These are phyloP conservation scores for Tachysurus vachellii DNA, from an alignment of 2,113 vertebrate species.

Conservation along the genomic window DNA sequence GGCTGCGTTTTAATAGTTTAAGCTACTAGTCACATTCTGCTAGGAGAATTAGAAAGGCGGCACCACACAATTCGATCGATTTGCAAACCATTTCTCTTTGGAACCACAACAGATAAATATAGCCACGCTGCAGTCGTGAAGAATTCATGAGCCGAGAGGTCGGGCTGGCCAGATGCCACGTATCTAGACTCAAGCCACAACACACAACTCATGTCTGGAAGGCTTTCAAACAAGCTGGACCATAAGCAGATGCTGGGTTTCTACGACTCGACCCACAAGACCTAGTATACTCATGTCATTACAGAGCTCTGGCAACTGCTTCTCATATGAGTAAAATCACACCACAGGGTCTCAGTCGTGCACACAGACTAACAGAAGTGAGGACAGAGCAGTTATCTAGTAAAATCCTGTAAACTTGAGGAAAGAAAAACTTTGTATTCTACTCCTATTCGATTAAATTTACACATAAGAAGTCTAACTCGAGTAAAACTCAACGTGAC, in stretches of 20 bases:
- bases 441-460: background rate
- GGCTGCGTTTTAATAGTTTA: background rate
- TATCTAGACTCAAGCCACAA: conserved; percentile 28
- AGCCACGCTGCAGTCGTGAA: background rate
- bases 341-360: conserved; percentile 34
- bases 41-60: background rate
- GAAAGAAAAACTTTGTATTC: background rate
- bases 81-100: background rate
- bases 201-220: conserved; percentile 28
- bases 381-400: background rate
- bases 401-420: background rate
- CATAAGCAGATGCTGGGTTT: conserved; percentile 29
- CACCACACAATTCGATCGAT: background rate
- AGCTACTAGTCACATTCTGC: background rate
- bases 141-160: conserved; percentile 15
- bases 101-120: conserved; percentile 4
- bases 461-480: background rate
- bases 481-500: background rate
- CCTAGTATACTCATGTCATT: conserved; percentile 43
- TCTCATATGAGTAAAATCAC: conserved; percentile 46
- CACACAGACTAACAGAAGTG: background rate
- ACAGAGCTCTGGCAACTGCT: conserved; percentile 41
- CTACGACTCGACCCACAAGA: conserved; percentile 32
- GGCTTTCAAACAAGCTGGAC: conserved; percentile 2
- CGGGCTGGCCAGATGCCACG: conserved; percentile 13